Conservation (phyloP, 2,888 invertebrate genomes). For the Drosophila trichaetosa region DNA sequence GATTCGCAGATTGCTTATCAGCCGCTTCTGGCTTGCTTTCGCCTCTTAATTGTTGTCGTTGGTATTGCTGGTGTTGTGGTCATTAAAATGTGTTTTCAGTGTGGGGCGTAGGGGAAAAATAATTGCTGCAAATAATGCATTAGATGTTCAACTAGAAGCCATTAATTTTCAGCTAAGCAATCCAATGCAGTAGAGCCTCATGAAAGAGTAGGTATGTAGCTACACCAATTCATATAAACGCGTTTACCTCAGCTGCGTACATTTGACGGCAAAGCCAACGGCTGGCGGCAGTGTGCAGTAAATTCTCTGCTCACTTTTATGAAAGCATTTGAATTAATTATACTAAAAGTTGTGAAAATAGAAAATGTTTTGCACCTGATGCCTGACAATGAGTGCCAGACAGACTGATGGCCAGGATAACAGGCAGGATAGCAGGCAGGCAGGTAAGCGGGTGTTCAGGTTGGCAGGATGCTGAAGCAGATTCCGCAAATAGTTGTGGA, state of each 20-base stretch:
- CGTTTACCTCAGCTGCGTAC: slow-evolving; percentile 37
- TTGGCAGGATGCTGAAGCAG: slow-evolving; percentile 1
- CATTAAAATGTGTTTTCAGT: slow-evolving; percentile 38
- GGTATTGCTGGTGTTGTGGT: neutral
- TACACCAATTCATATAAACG: slow-evolving; percentile 25
- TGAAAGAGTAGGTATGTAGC: slow-evolving; percentile 2
- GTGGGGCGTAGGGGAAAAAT: slow-evolving; percentile 1
- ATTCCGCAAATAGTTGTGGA: slow-evolving; percentile 5
- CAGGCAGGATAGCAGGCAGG: neutral
- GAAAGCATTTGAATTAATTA: slow-evolving; percentile 78
- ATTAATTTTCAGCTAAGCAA: slow-evolving; percentile 19
- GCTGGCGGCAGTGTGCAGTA: slow-evolving; percentile 10
- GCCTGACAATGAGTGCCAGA: slow-evolving; percentile 48
- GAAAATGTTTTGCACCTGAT: slow-evolving; percentile 78
- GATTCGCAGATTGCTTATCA: slow-evolving; percentile 25
- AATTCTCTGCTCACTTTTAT: slow-evolving; percentile 36
- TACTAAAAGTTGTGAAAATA: slow-evolving; percentile 77
- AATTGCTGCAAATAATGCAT: slow-evolving; percentile 23
- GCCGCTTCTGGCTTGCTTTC: slow-evolving; percentile 12
- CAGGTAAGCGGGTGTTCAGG: neutral
- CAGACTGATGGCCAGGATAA: slow-evolving; percentile 6
- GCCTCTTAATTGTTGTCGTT: slow-evolving; percentile 18
- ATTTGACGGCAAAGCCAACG: slow-evolving; percentile 14
- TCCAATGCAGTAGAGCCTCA: neutral
- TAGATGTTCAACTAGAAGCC: slow-evolving; percentile 20